These are phyloP conservation scores for Pluvialis apricaria DNA, from an alignment of 2,113 vertebrate species.

Conservation along the genomic window DNA sequence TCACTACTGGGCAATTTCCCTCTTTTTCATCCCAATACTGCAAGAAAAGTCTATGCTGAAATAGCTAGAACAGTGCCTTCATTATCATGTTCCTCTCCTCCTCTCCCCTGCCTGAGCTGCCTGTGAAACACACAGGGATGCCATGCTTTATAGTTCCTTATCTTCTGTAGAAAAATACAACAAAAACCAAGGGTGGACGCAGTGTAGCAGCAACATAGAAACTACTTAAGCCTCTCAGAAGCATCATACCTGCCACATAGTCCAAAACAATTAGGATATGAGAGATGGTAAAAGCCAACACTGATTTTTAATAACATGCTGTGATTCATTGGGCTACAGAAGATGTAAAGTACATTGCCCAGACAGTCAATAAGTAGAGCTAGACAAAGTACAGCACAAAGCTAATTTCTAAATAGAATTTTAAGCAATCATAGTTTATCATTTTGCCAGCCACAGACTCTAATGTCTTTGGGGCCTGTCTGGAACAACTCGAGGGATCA, in stretches of 20 bases:
- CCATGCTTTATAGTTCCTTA: not conserved
- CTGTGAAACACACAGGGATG: not conserved
- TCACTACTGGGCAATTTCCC: not conserved
- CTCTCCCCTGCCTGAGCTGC: not conserved
- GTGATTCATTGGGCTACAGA: constrained; percentile 19
- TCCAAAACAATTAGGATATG: not conserved
- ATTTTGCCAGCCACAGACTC: constrained; percentile 40
- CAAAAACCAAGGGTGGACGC: not conserved
- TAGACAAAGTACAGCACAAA: constrained; percentile 18
- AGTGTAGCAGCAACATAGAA: not conserved
- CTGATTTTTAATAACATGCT: constrained; percentile 19
- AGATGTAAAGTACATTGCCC: constrained; percentile 3
- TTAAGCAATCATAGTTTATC: constrained; percentile 23
- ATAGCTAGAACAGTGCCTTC: not conserved
- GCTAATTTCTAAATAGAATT: constrained; percentile 53
- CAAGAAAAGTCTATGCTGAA: not conserved
- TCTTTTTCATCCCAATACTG: not conserved
- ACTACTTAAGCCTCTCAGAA: not conserved
- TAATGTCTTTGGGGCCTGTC: constrained; percentile 15
- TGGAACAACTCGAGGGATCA: not conserved
- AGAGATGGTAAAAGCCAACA: not conserved
- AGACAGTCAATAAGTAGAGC: constrained; percentile 30
- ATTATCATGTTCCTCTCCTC: not conserved
- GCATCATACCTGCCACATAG: not conserved
- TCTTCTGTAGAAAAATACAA: not conserved